Conservation (phyloP, 2,888 invertebrate species). For the Hydrotaea diabolus region DNA sequence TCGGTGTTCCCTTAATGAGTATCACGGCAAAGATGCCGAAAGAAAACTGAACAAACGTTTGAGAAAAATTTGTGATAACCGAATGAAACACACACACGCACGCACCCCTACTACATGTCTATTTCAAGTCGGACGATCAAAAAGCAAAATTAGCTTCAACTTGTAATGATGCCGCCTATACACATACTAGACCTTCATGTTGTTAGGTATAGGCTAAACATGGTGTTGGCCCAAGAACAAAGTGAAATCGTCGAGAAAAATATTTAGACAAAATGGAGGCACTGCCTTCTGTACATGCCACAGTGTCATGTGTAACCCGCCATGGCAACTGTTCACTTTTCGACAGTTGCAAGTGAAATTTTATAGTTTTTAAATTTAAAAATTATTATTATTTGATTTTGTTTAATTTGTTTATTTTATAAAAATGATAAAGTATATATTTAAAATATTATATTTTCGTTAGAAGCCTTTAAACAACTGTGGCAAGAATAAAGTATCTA, state of each 20-base stretch:
- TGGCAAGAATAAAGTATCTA: too few relatives aligned
- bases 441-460: too few relatives aligned
- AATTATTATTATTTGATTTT: too few relatives aligned
- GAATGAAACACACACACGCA: constrained; percentile 3
- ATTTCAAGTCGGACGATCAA: constrained; percentile 61
- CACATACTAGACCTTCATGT: not conserved
- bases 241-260: constrained; percentile 22
- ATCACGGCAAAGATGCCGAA: constrained; percentile 20
- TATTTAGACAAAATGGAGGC: constrained; percentile 59
- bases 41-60: constrained; percentile 31
- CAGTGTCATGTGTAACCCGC: not conserved
- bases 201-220: constrained; percentile 21
- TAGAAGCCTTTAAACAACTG: too few relatives aligned
- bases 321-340: not conserved
- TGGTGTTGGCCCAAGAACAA: constrained; percentile 13
- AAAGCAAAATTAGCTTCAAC: constrained; percentile 41
- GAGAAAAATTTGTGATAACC: constrained; percentile 42
- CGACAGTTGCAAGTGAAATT: not conserved
- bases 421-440: too few relatives aligned
- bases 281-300: constrained; percentile 6
- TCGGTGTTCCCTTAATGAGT: constrained; percentile 58
- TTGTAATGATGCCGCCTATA: constrained; percentile 54
- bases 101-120: constrained; percentile 9
- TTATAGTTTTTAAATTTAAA: too few relatives aligned
- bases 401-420: too few relatives aligned